Evolutionary conservation across 2,797 vertebrate species (phyloP), one percentile per base, ranked within the genome.

Genomic region (Tinamus major): DNA sequence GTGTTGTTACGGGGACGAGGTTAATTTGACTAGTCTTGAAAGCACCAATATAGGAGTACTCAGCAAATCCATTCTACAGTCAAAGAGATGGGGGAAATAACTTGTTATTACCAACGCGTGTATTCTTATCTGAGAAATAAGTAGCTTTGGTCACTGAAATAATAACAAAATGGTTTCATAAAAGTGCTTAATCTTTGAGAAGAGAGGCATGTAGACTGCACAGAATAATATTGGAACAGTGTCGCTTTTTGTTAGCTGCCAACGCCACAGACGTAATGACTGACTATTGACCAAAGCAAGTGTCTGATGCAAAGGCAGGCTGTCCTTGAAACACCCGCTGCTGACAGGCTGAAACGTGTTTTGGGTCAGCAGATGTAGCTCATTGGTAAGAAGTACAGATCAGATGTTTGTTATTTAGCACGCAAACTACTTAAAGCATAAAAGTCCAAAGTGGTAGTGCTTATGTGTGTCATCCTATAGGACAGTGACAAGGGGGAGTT

Each of bases 101-200:
- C 49, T 90, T 82, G 56, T 77, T 89, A 59, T 83, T 92, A 79
- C 53, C 77, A 48, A 71, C 51, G n/a, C 41, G 58, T 18, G 53
- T 24, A 21, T 84, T 85, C 78, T 79, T 92, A 87, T 89, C 85
- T 93, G 39, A 51, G 84, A 94, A 94, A 94, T 89, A 71, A 61
- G 68, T 27, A 53, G 33, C 68, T 11, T 5, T 18, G 9, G 24
- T 41, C 59, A 35, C 53, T 46, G 58, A 55, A 91, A 61, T 17
- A 85, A 64, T 39, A 94, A 17, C 48, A 68, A 53, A 53, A 35
- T 72, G 86, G 76, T 83, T 87, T 33, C 64, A 88, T 79, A 29
- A 64, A 92, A 41, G 65, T 69, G 46, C 79, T 83, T 49, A 41
- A 81, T 79, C 44, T 85, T 65, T 61, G 71, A 48, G 81, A 64